A percentile compares a stretch with the other conserved stretches of the same genome.
Evolutionary conservation across 2,113 vertebrate genomes (phyloP).

Genomic region (Haplochromis burtoni): DNA sequence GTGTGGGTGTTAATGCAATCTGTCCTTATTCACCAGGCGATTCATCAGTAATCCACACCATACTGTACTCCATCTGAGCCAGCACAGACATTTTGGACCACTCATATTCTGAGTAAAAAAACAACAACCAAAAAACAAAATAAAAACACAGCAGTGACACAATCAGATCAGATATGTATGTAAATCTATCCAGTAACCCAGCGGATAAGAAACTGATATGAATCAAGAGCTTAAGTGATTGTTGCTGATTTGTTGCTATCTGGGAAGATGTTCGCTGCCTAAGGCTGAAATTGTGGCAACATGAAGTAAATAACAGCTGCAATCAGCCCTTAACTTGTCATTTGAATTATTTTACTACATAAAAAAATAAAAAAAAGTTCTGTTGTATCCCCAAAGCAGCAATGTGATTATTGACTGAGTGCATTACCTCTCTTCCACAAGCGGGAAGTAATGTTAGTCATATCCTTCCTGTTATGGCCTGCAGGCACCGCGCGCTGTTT

Average conservation of each 20-base stretch:
- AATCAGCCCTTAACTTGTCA: not conserved
- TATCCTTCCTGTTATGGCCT: conserved; percentile 12
- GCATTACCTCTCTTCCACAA: not conserved
- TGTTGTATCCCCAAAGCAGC: not conserved
- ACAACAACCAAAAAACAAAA: not conserved
- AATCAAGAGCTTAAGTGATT: not conserved
- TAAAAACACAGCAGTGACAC: not conserved
- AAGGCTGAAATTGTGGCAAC: not conserved
- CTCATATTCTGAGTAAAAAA: not conserved
- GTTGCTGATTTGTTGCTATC: not conserved
- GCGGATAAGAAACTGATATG: not conserved
- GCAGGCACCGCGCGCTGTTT: not conserved
- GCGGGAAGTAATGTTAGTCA: not conserved
- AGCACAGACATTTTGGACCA: not conserved
- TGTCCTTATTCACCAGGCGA: conserved; percentile 7
- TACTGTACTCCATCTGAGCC: conserved; percentile 32
- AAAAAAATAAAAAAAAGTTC: not conserved
- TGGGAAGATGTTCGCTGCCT: not conserved
- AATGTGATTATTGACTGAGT: not conserved
- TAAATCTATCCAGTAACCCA: not conserved
- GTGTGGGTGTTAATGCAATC: conserved; percentile 41
- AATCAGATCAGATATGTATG: not conserved
- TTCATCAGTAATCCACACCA: conserved; percentile 30
- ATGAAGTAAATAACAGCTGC: not conserved
- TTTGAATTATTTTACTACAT: not conserved